Evolutionary conservation across 2,113 vertebrate genomes (phyloP).

Genomic region (Strix uralensis): DNA sequence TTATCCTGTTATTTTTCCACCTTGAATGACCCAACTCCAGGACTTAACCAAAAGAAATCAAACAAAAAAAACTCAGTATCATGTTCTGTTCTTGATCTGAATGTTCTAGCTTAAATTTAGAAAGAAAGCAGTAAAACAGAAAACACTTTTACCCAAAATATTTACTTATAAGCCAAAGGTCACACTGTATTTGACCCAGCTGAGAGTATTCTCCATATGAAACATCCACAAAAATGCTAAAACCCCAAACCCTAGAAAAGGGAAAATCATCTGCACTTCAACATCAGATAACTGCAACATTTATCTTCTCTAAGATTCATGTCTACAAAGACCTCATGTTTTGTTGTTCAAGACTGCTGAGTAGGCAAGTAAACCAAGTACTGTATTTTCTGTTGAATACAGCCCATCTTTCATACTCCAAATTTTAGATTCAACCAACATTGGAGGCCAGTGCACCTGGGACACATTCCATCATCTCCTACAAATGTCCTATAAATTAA

Average conservation of each 20-base stretch:
- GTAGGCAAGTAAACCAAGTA: not conserved
- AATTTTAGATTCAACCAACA: not conserved
- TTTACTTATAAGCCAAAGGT: not conserved
- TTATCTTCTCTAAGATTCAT: not conserved
- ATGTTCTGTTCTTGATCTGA: not conserved
- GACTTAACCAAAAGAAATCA: not conserved
- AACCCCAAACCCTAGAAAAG: not conserved
- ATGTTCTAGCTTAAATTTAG: not conserved
- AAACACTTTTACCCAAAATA: not conserved
- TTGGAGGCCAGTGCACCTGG: not conserved
- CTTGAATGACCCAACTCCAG: not conserved
- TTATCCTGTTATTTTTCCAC: not conserved
- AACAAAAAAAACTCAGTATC: not conserved
- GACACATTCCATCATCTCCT: not conserved
- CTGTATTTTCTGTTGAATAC: not conserved
- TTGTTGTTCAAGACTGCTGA: not conserved
- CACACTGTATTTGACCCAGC: not conserved
- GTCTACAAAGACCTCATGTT: not conserved
- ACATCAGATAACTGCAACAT: not conserved
- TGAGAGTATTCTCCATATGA: not conserved
- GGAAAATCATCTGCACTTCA: not conserved
- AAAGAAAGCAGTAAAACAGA: not conserved
- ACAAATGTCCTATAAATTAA: not conserved
- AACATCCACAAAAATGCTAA: not conserved
- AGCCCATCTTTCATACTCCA: not conserved